Percentiles rank a stretch among this genome's conserved stretches.
phyloP scores from a whole-genome alignment of 1,140 invertebrate genomes.

The Drosophila ficusphila region DNA sequence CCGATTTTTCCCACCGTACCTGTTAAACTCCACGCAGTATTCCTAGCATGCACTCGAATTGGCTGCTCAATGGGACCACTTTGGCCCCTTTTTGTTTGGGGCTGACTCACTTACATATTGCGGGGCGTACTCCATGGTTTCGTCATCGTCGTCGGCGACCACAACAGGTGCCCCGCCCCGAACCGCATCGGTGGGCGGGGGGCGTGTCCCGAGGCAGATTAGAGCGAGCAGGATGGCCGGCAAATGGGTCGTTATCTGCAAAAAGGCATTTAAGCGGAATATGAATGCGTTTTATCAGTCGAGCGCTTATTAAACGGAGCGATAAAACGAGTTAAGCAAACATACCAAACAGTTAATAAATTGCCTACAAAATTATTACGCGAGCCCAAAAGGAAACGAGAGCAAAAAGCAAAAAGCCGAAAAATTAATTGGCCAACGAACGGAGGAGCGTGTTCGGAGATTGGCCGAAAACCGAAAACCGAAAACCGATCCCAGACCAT shows the following conservation, averaged over 20 bases:
- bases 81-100: neutral
- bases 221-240: constrained; percentile 35
- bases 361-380: constrained; percentile 79
- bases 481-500: constrained; percentile 41
- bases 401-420: constrained; percentile 13
- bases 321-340: constrained; percentile 70
- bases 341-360: constrained; percentile 61
- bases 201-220: constrained; percentile 52
- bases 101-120: constrained; percentile 65
- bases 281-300: constrained; percentile 74
- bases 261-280: constrained; percentile 70
- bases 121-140: constrained; percentile 77
- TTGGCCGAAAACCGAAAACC: constrained; percentile 12
- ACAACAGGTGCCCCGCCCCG: constrained; percentile 55
- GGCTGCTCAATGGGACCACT: neutral
- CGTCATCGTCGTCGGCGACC: constrained; percentile 67
- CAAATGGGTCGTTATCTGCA: constrained; percentile 58
- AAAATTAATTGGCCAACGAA: constrained; percentile 55
- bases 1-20: neutral
- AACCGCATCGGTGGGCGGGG: constrained; percentile 28
- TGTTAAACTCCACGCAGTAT: neutral
- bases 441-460: constrained; percentile 15
- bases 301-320: constrained; percentile 73
- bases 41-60: neutral
- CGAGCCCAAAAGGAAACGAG: constrained; percentile 44